Evolutionary conservation across 2,113 vertebrate genomes (phyloP).

Genomic region (Diadophis punctatus): DNA sequence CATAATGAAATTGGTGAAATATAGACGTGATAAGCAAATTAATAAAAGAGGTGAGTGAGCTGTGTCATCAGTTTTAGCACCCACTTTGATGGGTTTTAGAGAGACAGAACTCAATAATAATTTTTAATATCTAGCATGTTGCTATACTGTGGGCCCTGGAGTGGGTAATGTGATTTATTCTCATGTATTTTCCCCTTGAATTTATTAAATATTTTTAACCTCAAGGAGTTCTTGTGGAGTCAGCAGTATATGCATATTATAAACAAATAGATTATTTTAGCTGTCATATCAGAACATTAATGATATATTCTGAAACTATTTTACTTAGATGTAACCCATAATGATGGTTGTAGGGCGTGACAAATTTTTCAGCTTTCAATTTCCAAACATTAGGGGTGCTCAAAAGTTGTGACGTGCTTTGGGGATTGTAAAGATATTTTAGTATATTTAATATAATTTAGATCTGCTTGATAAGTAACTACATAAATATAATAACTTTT

Average conservation of each 20-base stretch:
- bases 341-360: neutral
- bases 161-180: neutral
- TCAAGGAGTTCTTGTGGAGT: neutral
- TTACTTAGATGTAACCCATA: neutral
- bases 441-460: too few relatives aligned
- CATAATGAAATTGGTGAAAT: neutral
- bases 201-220: neutral
- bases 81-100: neutral
- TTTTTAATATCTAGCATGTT: neutral
- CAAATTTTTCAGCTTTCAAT: too few relatives aligned
- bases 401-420: too few relatives aligned
- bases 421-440: too few relatives aligned
- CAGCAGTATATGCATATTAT: neutral
- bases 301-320: constrained; percentile 29
- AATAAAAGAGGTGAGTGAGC: neutral
- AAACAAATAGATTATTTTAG: neutral
- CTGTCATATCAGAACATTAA: constrained; percentile 34
- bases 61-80: neutral
- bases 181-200: neutral
- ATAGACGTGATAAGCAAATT: neutral
- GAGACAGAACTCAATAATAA: neutral
- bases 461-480: neutral
- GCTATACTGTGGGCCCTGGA: neutral
- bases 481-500: too few relatives aligned
- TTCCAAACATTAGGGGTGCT: too few relatives aligned